phyloP scores from a whole-genome alignment of 1,140 invertebrate genomes.

The Scaptomyza graminum region DNA sequence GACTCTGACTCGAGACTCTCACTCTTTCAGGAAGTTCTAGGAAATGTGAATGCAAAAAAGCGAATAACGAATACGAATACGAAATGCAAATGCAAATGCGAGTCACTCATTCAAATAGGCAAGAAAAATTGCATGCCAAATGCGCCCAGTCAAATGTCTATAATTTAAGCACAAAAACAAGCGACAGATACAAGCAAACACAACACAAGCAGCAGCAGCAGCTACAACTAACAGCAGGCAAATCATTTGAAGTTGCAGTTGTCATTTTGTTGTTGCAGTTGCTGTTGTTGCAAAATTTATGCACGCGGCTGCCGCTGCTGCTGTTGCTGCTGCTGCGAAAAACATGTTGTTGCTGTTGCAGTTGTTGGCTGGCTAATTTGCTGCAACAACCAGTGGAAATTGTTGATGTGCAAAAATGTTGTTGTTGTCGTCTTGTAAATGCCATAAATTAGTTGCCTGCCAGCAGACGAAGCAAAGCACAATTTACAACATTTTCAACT shows the following conservation, averaged over 20 bases:
- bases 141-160: constrained; percentile 78
- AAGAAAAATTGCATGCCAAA: constrained; percentile 80
- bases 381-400: constrained; percentile 70
- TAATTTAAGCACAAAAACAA: constrained; percentile 79
- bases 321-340: constrained; percentile 61
- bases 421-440: constrained; percentile 76
- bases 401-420: constrained; percentile 78
- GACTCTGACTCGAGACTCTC: no score
- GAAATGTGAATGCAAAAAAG: constrained; percentile 24
- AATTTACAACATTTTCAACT: constrained; percentile 33
- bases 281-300: constrained; percentile 16
- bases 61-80: constrained; percentile 18
- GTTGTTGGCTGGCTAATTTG: constrained; percentile 72
- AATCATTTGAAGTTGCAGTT: constrained; percentile 63
- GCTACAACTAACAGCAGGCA: constrained; percentile 48
- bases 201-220: constrained; percentile 34
- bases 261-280: constrained; percentile 27
- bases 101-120: constrained; percentile 75
- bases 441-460: constrained; percentile 79
- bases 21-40: constrained; percentile 57
- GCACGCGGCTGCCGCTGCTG: constrained; percentile 15
- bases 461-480: constrained; percentile 62
- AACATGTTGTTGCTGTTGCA: constrained; percentile 40
- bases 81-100: constrained; percentile 34
- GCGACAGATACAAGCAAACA: constrained; percentile 77